Evolutionary conservation across 1,140 invertebrate genomes (phyloP).

Genomic region (Oncopodura yosiiana): DNA sequence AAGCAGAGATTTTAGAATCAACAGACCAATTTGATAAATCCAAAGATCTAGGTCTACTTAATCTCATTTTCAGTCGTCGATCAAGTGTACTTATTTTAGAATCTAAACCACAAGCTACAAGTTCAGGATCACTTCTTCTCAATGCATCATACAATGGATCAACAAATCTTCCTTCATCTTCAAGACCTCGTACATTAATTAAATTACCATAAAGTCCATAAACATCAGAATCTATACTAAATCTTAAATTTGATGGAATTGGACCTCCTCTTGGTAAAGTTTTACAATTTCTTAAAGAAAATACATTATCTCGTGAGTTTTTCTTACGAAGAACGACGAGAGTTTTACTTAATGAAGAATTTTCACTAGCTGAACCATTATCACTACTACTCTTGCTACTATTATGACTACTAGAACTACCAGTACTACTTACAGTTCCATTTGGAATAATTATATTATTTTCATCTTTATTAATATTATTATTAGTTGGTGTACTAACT

Average conservation of each 20-base stretch:
- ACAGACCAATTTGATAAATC: conserved; percentile 81
- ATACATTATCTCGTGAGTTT: conserved; percentile 35
- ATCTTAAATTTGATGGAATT: conserved; percentile 42
- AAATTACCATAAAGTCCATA: conserved; percentile 81
- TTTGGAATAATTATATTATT: too few species aligned
- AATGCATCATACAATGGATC: conserved; percentile 62
- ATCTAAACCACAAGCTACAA: conserved; percentile 68
- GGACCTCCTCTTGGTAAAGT: conserved; percentile 59
- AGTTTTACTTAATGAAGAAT: conserved; percentile 18
- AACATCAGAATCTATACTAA: conserved; percentile 56
- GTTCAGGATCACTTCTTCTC: conserved; percentile 66
- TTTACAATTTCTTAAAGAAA: conserved; percentile 59
- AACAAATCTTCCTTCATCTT: conserved; percentile 59
- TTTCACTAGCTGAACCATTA: conserved; percentile 10
- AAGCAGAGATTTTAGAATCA: conserved; percentile 68
- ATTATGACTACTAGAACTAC: background rate
- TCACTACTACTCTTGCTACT: background rate
- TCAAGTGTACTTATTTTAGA: conserved; percentile 65
- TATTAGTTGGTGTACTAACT: background rate
- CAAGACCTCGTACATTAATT: conserved; percentile 78
- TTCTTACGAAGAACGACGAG: conserved; percentile 34
- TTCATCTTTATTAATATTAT: background rate
- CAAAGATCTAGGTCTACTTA: conserved; percentile 63
- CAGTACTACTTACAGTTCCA: too few species aligned
- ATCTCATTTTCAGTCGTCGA: conserved; percentile 64